phyloP scores from a whole-genome alignment of 1,140 invertebrate genomes.

The Aculops lycopersici region DNA sequence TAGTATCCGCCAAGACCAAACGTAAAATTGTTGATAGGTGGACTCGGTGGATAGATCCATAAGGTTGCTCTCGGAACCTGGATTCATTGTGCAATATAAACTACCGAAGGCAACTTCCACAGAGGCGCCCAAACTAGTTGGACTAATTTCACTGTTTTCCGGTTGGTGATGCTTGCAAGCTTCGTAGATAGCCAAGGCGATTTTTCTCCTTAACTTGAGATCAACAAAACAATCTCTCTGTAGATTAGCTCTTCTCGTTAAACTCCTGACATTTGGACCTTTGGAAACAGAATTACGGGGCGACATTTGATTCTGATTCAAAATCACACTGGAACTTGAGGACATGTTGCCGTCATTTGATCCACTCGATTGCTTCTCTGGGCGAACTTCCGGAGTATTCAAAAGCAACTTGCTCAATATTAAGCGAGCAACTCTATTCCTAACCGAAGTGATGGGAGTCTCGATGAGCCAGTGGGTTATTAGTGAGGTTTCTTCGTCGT shows the following conservation, averaged over 20 bases:
- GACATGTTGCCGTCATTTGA: too few relatives aligned
- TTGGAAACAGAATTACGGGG: too few relatives aligned
- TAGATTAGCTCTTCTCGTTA: too few relatives aligned
- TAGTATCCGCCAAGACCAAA: conserved; percentile 7
- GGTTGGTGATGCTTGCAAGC: not conserved
- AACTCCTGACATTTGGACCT: too few relatives aligned
- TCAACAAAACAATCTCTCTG: too few relatives aligned
- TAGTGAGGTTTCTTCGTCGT: conserved; percentile 2
- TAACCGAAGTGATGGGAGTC: not conserved
- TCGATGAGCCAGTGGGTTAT: conserved; percentile 4
- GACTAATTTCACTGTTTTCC: not conserved
- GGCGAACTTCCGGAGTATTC: too few relatives aligned
- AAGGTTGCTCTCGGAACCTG: not conserved
- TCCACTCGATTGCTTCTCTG: too few relatives aligned
- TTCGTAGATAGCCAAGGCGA: not conserved
- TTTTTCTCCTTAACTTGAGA: not conserved
- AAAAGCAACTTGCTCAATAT: conserved; percentile 5
- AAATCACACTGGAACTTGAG: too few relatives aligned
- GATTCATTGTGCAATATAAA: not conserved
- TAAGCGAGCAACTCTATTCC: conserved; percentile 5
- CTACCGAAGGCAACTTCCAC: not conserved
- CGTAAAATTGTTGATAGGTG: not conserved
- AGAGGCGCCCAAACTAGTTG: not conserved
- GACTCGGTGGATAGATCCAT: not conserved
- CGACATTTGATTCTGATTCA: too few relatives aligned